Conservation (phyloP, 2,113 vertebrate species). For the Erpornis zantholeuca region DNA sequence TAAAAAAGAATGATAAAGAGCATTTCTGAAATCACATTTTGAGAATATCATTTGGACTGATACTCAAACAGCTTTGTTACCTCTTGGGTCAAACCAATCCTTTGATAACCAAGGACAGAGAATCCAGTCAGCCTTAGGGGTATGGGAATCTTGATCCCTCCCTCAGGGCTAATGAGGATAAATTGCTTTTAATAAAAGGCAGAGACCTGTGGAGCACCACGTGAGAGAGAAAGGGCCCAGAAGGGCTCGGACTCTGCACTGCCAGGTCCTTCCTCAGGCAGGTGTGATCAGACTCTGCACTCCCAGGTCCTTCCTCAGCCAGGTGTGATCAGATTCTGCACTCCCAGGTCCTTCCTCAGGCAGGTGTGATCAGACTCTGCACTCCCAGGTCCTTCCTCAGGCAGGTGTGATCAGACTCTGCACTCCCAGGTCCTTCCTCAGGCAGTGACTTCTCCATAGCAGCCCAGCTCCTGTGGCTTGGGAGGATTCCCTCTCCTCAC, state of each 20-base stretch:
- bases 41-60: background rate
- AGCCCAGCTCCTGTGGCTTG: background rate
- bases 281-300: no score
- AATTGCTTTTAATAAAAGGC: background rate
- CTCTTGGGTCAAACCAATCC: no score
- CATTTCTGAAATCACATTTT: background rate
- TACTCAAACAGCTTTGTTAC: background rate
- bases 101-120: background rate
- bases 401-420: background rate
- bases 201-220: background rate
- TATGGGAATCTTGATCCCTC: background rate
- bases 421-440: background rate
- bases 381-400: background rate
- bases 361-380: background rate
- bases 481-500: background rate
- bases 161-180: background rate
- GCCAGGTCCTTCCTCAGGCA: background rate
- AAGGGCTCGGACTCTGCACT: background rate
- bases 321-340: background rate
- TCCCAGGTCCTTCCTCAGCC: background rate
- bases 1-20: background rate
- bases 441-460: background rate
- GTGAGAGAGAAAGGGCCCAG: background rate
- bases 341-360: background rate
- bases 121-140: background rate